Conservation (phyloP, 2,113 vertebrate species). For the Desmodus rotundus region DNA sequence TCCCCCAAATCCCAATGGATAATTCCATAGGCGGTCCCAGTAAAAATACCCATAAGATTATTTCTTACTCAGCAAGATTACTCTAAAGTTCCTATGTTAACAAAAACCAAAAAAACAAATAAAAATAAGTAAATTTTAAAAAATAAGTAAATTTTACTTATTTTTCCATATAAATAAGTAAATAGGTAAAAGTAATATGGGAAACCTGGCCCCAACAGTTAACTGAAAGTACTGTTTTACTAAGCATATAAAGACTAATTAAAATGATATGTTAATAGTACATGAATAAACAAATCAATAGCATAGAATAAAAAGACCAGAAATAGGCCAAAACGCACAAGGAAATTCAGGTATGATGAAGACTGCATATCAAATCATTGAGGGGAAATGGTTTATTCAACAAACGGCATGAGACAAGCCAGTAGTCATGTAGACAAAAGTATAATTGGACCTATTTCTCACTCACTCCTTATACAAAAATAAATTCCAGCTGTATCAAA, state of each 20-base stretch:
- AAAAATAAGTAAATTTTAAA: neutral
- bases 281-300: neutral
- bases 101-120: neutral
- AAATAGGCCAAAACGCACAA: neutral
- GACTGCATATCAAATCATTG: neutral
- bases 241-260: neutral
- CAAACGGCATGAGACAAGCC: neutral
- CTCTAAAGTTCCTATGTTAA: neutral
- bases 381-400: neutral
- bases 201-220: neutral
- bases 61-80: neutral
- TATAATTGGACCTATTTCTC: neutral
- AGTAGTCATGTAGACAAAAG: neutral
- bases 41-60: neutral
- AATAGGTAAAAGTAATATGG: neutral
- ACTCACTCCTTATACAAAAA: neutral
- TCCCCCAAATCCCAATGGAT: neutral
- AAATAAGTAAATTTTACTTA: neutral
- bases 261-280: neutral
- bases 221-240: conserved; percentile 5
- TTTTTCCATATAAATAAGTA: neutral
- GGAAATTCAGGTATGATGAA: neutral
- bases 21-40: neutral
- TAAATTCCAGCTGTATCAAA: neutral
- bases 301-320: neutral